phyloP scores from a whole-genome alignment of 2,888 invertebrate species.

The Cephus nigrinus region DNA sequence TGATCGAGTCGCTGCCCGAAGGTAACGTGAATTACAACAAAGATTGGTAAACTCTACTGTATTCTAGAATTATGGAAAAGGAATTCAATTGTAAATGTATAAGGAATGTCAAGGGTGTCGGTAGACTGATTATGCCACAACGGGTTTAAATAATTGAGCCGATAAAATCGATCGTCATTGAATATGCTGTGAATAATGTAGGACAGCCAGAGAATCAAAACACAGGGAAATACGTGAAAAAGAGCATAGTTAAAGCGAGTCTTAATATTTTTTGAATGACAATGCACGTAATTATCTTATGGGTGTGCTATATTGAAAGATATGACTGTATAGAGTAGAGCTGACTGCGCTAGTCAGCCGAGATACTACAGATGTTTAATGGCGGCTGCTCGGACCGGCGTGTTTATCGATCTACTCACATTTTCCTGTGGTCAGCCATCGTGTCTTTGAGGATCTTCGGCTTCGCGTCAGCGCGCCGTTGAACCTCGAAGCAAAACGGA shows the following conservation, averaged over 20 bases:
- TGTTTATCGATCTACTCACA: conserved; percentile 38
- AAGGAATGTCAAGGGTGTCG: neutral
- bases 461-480: neutral
- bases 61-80: neutral
- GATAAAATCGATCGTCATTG: neutral
- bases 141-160: too few relatives aligned
- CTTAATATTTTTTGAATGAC: neutral
- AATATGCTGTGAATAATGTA: neutral
- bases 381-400: neutral
- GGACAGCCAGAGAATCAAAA: neutral
- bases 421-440: conserved; percentile 54
- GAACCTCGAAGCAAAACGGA: neutral
- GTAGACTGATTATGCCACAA: neutral
- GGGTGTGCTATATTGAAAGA: neutral
- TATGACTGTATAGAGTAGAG: neutral
- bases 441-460: neutral
- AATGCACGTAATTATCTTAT: neutral
- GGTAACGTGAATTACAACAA: neutral
- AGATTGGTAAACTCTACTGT: neutral
- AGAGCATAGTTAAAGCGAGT: neutral
- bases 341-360: neutral
- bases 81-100: neutral
- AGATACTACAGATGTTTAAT: neutral
- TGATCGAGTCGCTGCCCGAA: neutral
- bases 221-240: neutral